A percentile compares a stretch with the other conserved stretches of the same genome.
Evolutionary conservation across 2,888 invertebrate species (phyloP).

Genomic region (Camponotus fellah): DNA sequence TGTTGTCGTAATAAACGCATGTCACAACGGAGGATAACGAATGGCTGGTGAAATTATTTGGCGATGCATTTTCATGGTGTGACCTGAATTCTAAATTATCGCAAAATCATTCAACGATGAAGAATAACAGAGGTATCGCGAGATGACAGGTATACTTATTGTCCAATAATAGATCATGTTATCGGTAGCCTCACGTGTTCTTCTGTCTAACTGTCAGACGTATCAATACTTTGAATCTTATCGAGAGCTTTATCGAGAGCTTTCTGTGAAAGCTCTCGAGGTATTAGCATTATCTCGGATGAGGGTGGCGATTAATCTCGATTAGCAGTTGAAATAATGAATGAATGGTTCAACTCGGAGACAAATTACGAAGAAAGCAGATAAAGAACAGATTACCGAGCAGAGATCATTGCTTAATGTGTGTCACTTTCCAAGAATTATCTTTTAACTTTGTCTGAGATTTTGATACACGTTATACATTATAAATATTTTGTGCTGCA

Average conservation of each 20-base stretch:
- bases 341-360: background rate
- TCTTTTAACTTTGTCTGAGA: background rate
- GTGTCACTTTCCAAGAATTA: background rate
- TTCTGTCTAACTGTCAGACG: background rate
- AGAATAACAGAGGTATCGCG: conserved; percentile 1
- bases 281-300: background rate
- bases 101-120: background rate
- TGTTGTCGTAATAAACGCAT: conserved; percentile 1
- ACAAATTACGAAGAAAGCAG: background rate
- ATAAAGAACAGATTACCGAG: background rate
- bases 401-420: background rate
- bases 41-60: background rate
- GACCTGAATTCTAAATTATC: conserved; percentile 41
- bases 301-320: background rate
- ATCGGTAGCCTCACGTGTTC: conserved; percentile 38
- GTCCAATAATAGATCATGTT: conserved; percentile 34
- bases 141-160: conserved; percentile 17
- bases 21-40: conserved; percentile 17
- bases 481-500: conserved; percentile 5
- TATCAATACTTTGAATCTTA: background rate
- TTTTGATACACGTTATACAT: no score
- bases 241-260: conserved; percentile 13
- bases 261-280: background rate
- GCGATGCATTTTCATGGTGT: conserved; percentile 9
- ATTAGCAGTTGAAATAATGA: conserved; percentile 18